Base-by-base conservation (phyloP, 2,113 vertebrate species). In the Dasyprocta punctata region DNA sequence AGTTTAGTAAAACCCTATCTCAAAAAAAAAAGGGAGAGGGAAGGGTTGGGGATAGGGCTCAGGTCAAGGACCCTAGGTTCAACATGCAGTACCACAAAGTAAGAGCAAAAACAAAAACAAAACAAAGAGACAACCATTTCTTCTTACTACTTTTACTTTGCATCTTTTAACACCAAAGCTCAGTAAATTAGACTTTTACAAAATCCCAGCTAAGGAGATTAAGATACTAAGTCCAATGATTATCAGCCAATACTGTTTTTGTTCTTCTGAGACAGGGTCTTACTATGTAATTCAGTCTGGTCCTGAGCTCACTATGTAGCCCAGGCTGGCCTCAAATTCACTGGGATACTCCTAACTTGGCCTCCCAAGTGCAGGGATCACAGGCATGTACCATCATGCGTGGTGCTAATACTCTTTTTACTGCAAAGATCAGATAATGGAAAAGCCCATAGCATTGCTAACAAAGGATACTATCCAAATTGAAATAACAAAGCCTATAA, bases 131-230 rank as follows among this genome's bases (percentile, higher is more conserved):
- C 3, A 77, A 36, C 65, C 33, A 47, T n/a, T 5, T 75, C 8
- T 81, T 30, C 24, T 69, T 28, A 92, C 52, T 94, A 36, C 44
- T 24, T 81, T 89, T 67, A n/a, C 73, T 90, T 81, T 88, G 13
- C 24, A 88, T 44, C 49, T 97, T 94, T 92, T 81, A 82, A 92
- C 69, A 63, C 0, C 9, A 81, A 87, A 75, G 80, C 60, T 78
- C 71, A 73, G 65, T 24, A 90, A 63, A 47, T 86, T 54, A 33
- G 17, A 33, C 47, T 83, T 81, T 94, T 69, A 91, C 47, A 63
- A 20, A 71, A 36, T 73, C 63, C 61, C 38, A 80, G 13, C n/a
- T 11, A 44, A 17, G 26, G n/a, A 28, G 33, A 77, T 12, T 41
- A 67, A 52, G 38, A 26, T 41, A 7, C 41, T 56, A 22, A 5